Conservation (phyloP, 2,113 vertebrate genomes). For the Melanostigma gelatinosum region DNA sequence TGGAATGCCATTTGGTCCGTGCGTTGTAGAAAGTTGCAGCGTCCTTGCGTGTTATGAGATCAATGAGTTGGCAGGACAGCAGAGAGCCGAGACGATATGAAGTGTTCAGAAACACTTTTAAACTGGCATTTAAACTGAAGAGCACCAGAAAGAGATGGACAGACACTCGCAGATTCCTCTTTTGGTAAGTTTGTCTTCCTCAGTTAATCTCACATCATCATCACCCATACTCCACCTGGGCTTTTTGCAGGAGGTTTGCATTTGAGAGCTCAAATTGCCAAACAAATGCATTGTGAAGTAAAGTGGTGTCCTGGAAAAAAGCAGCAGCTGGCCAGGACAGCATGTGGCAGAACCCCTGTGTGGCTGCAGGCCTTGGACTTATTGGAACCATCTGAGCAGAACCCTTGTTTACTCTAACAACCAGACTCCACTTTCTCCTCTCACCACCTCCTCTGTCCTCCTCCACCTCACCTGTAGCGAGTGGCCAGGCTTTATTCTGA, state of each 20-base stretch:
- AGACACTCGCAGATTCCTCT: neutral
- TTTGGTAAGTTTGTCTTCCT: neutral
- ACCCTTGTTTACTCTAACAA: slow-evolving; percentile 54
- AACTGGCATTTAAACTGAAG: slow-evolving; percentile 3
- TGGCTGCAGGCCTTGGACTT: slow-evolving; percentile 52
- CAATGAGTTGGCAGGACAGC: slow-evolving; percentile 41
- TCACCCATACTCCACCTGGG: neutral
- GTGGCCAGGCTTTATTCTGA: slow-evolving; percentile 7
- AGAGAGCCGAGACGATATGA: slow-evolving; percentile 14
- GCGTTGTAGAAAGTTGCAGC: neutral
- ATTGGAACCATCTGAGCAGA: slow-evolving; percentile 71
- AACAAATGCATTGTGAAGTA: slow-evolving; percentile 41
- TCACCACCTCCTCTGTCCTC: slow-evolving; percentile 23
- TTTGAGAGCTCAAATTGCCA: slow-evolving; percentile 19
- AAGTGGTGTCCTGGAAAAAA: slow-evolving; percentile 24
- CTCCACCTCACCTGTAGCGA: slow-evolving; percentile 34
- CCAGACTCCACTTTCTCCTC: slow-evolving; percentile 45
- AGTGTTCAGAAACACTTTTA: neutral
- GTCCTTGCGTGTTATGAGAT: slow-evolving; percentile 34
- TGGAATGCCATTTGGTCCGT: slow-evolving; percentile 28
- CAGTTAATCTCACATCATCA: neutral
- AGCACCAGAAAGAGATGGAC: neutral
- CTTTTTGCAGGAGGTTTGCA: slow-evolving; percentile 34
- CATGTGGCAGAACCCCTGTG: slow-evolving; percentile 63
- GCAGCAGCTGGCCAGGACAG: slow-evolving; percentile 52